Evolutionary conservation across 2,113 vertebrate genomes (phyloP).

Genomic region (Budorcas taxicolor): DNA sequence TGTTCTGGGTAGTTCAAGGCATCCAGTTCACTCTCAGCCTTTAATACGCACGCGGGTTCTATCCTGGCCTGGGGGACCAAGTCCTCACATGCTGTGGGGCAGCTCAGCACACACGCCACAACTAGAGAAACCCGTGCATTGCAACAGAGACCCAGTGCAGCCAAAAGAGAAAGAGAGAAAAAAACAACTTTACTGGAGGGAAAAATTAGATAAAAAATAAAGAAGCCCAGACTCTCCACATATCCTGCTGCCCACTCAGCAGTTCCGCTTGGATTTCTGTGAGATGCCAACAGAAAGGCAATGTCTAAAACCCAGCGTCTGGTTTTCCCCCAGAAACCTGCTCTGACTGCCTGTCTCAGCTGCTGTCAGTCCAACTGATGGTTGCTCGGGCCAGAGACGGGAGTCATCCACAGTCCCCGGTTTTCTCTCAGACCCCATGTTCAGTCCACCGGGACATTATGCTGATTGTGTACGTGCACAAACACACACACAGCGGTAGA

Average conservation of each 20-base stretch:
- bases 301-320: not conserved
- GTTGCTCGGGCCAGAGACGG: not conserved
- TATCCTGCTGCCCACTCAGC: not conserved
- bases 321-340: not conserved
- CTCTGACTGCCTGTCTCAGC: not conserved
- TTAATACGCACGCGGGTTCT: not conserved
- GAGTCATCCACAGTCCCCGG: not conserved
- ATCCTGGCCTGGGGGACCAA: not conserved
- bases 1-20: not conserved
- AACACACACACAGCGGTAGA: not conserved
- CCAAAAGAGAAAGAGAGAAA: not conserved
- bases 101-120: not conserved
- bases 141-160: not conserved
- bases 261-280: not conserved
- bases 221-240: not conserved
- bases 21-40: not conserved
- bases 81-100: not conserved
- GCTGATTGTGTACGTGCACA: accelerated
- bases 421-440: not conserved
- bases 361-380: not conserved
- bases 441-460: not conserved
- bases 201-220: not conserved
- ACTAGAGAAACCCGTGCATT: not conserved
- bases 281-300: not conserved
- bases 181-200: not conserved